Evolutionary conservation across 2,888 invertebrate genomes (phyloP).

Genomic region (Ichneumoninae sp.): DNA sequence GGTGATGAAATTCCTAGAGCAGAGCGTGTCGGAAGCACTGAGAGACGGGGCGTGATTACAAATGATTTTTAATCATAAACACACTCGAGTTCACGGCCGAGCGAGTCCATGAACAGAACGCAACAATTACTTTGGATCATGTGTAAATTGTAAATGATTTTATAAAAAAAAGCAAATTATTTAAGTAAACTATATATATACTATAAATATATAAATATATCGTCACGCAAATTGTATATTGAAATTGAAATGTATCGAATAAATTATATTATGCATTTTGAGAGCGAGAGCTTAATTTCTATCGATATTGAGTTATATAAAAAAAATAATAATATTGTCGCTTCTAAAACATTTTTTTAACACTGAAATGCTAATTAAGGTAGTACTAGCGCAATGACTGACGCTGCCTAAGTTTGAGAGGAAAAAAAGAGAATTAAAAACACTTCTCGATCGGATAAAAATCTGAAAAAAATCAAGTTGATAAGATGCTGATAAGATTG

Average conservation of each 20-base stretch:
- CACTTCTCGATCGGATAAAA: no score
- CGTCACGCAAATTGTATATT: conserved; percentile 36
- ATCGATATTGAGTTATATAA: neutral
- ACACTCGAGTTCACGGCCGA: conserved; percentile 11
- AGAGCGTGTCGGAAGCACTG: conserved; percentile 6
- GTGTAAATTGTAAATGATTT: conserved; percentile 62
- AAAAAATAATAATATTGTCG: neutral
- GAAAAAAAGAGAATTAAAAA: no score
- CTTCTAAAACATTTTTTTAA: neutral
- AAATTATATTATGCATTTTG: conserved; percentile 60
- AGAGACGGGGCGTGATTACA: conserved; percentile 9
- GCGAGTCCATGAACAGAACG: conserved; percentile 22
- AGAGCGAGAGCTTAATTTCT: neutral
- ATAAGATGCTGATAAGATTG: no score
- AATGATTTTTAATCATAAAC: conserved; percentile 2
- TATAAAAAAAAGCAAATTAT: conserved; percentile 42
- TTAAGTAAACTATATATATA: conserved; percentile 49
- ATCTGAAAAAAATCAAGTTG: no score
- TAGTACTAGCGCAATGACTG: no score
- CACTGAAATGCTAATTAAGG: neutral
- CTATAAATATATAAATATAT: conserved; percentile 46
- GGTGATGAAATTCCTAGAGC: conserved; percentile 16
- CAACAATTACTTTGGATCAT: conserved; percentile 48
- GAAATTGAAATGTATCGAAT: conserved; percentile 54
- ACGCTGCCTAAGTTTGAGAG: no score